Percentiles rank a stretch among this genome's conserved stretches.
Evolutionary conservation across 2,797 vertebrate genomes (phyloP).

Genomic region (Enteromius unitaeniatus): DNA sequence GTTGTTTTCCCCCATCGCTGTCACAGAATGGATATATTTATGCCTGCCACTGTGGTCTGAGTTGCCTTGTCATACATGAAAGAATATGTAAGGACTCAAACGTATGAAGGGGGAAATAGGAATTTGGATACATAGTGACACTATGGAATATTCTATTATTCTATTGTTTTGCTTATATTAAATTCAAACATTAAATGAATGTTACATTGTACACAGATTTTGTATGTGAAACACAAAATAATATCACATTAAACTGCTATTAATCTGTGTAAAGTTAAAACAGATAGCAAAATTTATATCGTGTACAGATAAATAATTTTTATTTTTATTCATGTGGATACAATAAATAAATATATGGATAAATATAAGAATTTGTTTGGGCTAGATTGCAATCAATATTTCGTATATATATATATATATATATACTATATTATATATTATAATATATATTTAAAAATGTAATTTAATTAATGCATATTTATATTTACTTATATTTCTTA

Average conservation of each 20-base stretch:
- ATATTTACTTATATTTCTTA: not conserved
- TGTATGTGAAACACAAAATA: not conserved
- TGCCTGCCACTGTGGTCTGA: slow-evolving; percentile 38
- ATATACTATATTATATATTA: not conserved
- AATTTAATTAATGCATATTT: not conserved
- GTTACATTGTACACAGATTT: not conserved
- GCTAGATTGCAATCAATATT: not conserved
- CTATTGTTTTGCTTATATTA: not conserved
- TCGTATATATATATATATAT: too few relatives aligned
- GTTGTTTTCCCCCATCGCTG: slow-evolving; percentile 56
- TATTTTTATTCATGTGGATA: not conserved
- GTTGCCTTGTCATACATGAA: slow-evolving; percentile 24
- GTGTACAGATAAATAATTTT: not conserved
- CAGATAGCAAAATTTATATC: not conserved
- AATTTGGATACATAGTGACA: not conserved
- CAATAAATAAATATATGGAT: not conserved
- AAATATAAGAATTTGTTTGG: not conserved
- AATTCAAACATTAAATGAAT: slow-evolving; percentile 8
- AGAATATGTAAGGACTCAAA: slow-evolving; percentile 6
- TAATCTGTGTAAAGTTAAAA: not conserved
- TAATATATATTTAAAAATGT: not conserved
- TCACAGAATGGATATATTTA: slow-evolving; percentile 48
- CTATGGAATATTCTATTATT: not conserved
- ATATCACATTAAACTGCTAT: not conserved
- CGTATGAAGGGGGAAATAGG: not conserved